Conservation (phyloP, 2,113 vertebrate species). For the Apteryx mantelli region DNA sequence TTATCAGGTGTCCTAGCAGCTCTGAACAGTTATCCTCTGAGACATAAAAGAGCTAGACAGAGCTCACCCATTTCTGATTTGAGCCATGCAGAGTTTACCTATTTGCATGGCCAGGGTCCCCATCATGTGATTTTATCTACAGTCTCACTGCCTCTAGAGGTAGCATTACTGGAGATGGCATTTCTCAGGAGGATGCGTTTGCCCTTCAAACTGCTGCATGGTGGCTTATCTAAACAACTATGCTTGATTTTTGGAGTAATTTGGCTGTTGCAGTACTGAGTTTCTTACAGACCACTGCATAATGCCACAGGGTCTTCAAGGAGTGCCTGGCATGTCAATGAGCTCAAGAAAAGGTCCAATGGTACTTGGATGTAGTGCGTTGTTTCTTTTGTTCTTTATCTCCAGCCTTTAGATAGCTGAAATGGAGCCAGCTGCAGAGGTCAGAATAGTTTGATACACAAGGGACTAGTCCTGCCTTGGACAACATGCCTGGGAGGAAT, state of each 20-base stretch:
- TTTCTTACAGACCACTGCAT: background rate
- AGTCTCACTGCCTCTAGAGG: background rate
- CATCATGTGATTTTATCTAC: background rate
- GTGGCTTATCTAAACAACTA: background rate
- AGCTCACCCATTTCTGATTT: background rate
- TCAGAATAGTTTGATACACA: background rate
- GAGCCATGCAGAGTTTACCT: background rate
- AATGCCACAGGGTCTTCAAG: background rate
- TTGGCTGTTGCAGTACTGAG: background rate
- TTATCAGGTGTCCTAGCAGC: background rate
- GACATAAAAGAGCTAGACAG: background rate
- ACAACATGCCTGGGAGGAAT: constrained; percentile 5
- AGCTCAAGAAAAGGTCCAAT: background rate
- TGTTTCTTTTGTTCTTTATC: background rate
- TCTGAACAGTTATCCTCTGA: background rate
- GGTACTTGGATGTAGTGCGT: background rate
- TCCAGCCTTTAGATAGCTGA: background rate
- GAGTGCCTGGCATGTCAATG: background rate
- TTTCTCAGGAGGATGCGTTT: background rate
- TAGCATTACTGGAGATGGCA: background rate
- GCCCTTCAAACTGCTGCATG: background rate
- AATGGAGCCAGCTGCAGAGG: background rate
- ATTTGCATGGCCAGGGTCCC: background rate
- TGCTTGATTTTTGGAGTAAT: background rate
- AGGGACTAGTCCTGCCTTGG: background rate